phyloP scores from a whole-genome alignment of 2,113 vertebrate species.

The rabbit (Oryctolagus cuniculus) region DNA sequence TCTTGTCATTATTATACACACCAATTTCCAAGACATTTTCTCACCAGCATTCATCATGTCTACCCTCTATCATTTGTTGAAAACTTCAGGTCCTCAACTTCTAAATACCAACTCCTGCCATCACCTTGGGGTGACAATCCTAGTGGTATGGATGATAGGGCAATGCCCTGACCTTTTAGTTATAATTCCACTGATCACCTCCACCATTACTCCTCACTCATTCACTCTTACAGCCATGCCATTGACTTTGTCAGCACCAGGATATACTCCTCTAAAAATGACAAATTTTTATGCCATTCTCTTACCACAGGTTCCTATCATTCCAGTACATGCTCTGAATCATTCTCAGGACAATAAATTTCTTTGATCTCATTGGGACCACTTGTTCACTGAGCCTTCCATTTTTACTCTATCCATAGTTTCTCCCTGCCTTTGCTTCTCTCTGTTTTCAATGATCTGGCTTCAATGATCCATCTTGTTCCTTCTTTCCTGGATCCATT shows the following conservation, averaged over 20 bases:
- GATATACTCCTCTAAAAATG: not conserved
- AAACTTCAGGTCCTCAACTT: not conserved
- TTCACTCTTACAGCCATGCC: not conserved
- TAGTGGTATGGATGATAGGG: not conserved
- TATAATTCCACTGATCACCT: not conserved
- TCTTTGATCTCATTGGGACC: not conserved
- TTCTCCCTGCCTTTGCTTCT: not conserved
- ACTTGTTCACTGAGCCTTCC: not conserved
- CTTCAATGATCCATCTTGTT: not conserved
- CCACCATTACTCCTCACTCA: not conserved
- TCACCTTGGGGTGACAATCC: not conserved
- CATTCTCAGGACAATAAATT: slow-evolving; percentile 13
- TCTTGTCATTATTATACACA: not conserved
- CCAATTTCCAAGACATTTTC: not conserved
- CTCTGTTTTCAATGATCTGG: not conserved
- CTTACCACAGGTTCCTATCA: not conserved
- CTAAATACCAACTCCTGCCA: not conserved
- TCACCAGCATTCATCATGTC: not conserved
- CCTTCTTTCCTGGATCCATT: not conserved
- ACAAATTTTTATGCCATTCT: not conserved
- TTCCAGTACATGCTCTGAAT: not conserved
- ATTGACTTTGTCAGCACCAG: not conserved
- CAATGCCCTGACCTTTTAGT: not conserved
- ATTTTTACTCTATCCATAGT: not conserved
- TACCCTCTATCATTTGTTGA: not conserved